phyloP scores from a whole-genome alignment of 2,888 invertebrate species.

The Agrotis clavis region DNA sequence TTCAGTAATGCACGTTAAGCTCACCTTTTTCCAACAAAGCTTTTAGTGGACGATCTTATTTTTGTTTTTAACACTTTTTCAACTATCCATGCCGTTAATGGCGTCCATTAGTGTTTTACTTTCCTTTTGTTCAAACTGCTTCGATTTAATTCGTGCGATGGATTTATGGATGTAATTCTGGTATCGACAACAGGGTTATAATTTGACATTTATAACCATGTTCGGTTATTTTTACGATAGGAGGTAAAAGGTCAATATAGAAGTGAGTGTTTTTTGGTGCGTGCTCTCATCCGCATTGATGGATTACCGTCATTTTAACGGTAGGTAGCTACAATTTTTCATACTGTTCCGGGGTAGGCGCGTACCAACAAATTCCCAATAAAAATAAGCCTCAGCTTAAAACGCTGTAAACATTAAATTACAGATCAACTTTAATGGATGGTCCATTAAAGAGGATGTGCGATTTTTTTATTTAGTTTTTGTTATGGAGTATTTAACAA shows the following conservation, averaged over 20 bases:
- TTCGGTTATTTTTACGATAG: conserved; percentile 10
- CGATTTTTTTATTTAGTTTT: conserved; percentile 14
- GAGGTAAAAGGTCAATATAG: conserved; percentile 5
- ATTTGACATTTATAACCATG: conserved; percentile 19
- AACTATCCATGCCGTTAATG: conserved; percentile 69
- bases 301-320: conserved; percentile 49
- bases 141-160: conserved; percentile 50
- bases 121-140: conserved; percentile 62
- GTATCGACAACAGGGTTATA: conserved; percentile 12
- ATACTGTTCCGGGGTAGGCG: conserved; percentile 7
- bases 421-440: conserved; percentile 40
- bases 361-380: conserved; percentile 34
- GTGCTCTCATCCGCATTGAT: conserved; percentile 38
- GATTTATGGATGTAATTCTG: conserved; percentile 30
- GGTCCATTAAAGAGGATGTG: conserved; percentile 9
- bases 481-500: not conserved
- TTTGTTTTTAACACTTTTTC: conserved; percentile 70
- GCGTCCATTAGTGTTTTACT: conserved; percentile 68
- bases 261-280: conserved; percentile 28
- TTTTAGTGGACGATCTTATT: conserved; percentile 72
- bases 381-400: conserved; percentile 47
- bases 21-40: conserved; percentile 70
- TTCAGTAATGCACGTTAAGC: conserved; percentile 73
- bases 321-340: conserved; percentile 38
- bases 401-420: conserved; percentile 42